Conservation (phyloP, 2,797 vertebrate genomes). For the Benthosema pterotum region DNA sequence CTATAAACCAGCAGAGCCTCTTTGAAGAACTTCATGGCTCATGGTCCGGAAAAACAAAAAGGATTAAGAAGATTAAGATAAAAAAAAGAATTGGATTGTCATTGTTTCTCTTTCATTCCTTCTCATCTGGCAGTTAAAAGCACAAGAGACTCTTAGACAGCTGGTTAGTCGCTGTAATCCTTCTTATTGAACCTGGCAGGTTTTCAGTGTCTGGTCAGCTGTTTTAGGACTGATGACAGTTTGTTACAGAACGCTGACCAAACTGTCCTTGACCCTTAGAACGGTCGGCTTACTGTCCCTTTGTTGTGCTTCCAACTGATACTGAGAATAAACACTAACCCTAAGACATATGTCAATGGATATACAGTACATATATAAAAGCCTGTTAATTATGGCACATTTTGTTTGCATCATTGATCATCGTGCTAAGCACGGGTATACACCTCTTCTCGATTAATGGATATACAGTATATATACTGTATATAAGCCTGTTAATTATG, state of each 20-base stretch:
- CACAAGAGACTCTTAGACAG: constrained; percentile 43
- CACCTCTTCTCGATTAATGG: too few relatives aligned
- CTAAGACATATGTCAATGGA: too few relatives aligned
- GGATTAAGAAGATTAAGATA: not conserved
- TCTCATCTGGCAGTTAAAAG: constrained; percentile 1
- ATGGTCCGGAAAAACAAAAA: constrained; percentile 10
- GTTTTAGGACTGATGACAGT: constrained; percentile 30
- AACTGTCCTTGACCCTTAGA: constrained; percentile 44
- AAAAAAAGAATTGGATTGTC: not conserved
- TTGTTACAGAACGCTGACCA: constrained; percentile 26
- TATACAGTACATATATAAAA: too few relatives aligned
- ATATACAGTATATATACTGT: too few relatives aligned
- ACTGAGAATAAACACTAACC: too few relatives aligned
- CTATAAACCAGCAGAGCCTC: constrained; percentile 10
- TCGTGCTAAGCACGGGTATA: too few relatives aligned
- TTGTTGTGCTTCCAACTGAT: constrained; percentile 19
- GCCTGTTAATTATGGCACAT: too few relatives aligned
- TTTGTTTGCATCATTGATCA: too few relatives aligned
- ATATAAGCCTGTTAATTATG: too few relatives aligned
- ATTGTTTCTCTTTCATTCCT: constrained; percentile 1
- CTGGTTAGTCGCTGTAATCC: constrained; percentile 41
- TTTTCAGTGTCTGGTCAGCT: constrained; percentile 43
- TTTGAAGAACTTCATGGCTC: constrained; percentile 9
- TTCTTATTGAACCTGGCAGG: constrained; percentile 47
- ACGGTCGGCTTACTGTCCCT: constrained; percentile 26